Percentiles rank a stretch among this genome's conserved stretches.
phyloP scores from a whole-genome alignment of 2,113 vertebrate genomes.

The Cervus canadensis region DNA sequence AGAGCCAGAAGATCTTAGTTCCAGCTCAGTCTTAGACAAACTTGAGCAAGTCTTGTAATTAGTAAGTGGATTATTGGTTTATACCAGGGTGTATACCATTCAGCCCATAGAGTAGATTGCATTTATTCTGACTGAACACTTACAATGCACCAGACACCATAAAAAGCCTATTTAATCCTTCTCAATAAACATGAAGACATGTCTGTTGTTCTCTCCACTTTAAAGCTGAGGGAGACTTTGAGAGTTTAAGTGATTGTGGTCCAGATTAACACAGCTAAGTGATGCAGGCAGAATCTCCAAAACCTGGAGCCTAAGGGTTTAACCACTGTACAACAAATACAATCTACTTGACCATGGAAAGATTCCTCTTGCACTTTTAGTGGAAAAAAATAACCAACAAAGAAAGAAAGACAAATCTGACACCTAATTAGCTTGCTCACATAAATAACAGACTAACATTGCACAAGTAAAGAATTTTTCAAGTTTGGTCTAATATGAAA shows the following conservation, averaged over 20 bases:
- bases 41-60: not conserved
- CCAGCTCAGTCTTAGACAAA: not conserved
- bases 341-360: not conserved
- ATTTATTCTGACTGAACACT: slow-evolving; percentile 26
- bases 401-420: not conserved
- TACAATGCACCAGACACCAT: not conserved
- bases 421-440: not conserved
- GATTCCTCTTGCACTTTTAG: not conserved
- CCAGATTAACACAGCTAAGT: not conserved
- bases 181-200: slow-evolving; percentile 14
- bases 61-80: not conserved
- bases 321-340: not conserved
- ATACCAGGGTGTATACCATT: not conserved
- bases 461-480: not conserved
- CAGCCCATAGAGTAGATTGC: not conserved
- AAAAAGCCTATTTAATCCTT: slow-evolving; percentile 32
- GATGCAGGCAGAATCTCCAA: not conserved
- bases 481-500: not conserved
- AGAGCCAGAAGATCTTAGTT: not conserved
- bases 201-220: not conserved
- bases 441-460: not conserved
- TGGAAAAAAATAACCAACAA: not conserved
- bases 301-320: not conserved
- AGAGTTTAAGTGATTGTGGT: slow-evolving; percentile 1
- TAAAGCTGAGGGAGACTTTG: slow-evolving; percentile 22